These are phyloP conservation scores for Tipula vernalis DNA, from an alignment of 2,888 invertebrate species.

Conservation along the genomic window DNA sequence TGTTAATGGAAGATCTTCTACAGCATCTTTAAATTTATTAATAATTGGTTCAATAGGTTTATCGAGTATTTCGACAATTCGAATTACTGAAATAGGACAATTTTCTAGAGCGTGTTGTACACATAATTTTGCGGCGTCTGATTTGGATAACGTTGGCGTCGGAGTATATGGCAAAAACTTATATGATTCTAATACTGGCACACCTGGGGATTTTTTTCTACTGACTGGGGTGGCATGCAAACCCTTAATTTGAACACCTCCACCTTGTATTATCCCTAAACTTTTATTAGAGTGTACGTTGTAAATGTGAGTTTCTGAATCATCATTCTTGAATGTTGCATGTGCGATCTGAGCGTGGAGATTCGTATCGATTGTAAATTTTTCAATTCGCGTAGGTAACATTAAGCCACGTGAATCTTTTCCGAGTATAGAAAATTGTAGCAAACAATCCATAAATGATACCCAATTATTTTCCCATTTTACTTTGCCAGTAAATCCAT, in stretches of 20 bases:
- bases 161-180: conserved; percentile 53
- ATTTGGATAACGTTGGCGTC: conserved; percentile 21
- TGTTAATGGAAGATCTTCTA: conserved; percentile 55
- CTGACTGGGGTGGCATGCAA: conserved; percentile 65
- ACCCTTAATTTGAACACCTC: conserved; percentile 66
- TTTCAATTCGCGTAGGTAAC: conserved; percentile 63
- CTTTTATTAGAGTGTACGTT: conserved; percentile 21
- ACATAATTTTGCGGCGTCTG: conserved; percentile 44
- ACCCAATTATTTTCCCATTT: conserved; percentile 78
- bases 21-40: conserved; percentile 41
- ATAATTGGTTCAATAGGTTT: conserved; percentile 39
- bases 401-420: conserved; percentile 54
- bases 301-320: conserved; percentile 13
- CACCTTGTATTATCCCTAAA: conserved; percentile 41
- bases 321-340: conserved; percentile 23
- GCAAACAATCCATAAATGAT: conserved; percentile 77
- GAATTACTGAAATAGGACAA: conserved; percentile 29
- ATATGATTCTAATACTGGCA: conserved; percentile 65
- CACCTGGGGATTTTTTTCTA: conserved; percentile 49
- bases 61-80: conserved; percentile 11
- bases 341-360: conserved; percentile 39
- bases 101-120: conserved; percentile 67
- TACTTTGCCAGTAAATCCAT: conserved; percentile 29
- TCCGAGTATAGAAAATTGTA: conserved; percentile 66
- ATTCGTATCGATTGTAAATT: conserved; percentile 53